Evolutionary conservation across 2,797 vertebrate genomes (phyloP), one percentile per base, ranked within the genome.

Genomic region (Chelon auratus): DNA sequence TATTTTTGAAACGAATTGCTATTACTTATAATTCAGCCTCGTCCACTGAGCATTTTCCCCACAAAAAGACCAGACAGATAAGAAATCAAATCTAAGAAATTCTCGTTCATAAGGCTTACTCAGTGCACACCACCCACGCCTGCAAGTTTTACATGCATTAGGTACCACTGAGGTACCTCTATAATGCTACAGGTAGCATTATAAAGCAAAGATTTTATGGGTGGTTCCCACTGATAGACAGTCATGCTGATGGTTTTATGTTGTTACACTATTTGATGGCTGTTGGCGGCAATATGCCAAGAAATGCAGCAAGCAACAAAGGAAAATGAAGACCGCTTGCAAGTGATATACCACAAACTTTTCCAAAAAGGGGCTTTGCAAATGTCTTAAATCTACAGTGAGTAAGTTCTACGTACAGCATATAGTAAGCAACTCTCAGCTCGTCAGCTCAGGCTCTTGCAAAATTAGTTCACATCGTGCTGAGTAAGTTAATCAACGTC

Each of bases 211-310:
- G 43, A 17, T 45, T 45, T 43, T 43, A 43, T 5, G 5, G 12
- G 13, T 43, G 40, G 13, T 13, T n/a, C 4, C 12, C 43, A 45
- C 6, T 45, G 5, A 42, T 15, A 43, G 4, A 15, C 13, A 13
- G 40, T 43, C n/a, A n/a, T 53, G 5, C 48, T 69, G 24, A 42
- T n/a, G 6, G n/a, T 53, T 69, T 69, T 5, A 22, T 20, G 30
- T 20, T 57, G 3, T 52, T 59, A 14, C 33, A 50, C 33, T 24
- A 11, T 22, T 50, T 10, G 10, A 22, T 20, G 11, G 9, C 2
- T 22, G 10, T 8, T 20, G 10, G 10, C 18, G 20, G 10, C n/a
- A 50, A 20, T 20, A 13, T 20, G 30, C 18, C 42, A 47, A 3
- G 40, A 67, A 14, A 22, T 14, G 6, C 37, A 26, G 15, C 17